Percentiles rank a stretch among this genome's conserved stretches.
Conservation (phyloP, 2,797 vertebrate genomes). For the Artibeus lituratus region DNA sequence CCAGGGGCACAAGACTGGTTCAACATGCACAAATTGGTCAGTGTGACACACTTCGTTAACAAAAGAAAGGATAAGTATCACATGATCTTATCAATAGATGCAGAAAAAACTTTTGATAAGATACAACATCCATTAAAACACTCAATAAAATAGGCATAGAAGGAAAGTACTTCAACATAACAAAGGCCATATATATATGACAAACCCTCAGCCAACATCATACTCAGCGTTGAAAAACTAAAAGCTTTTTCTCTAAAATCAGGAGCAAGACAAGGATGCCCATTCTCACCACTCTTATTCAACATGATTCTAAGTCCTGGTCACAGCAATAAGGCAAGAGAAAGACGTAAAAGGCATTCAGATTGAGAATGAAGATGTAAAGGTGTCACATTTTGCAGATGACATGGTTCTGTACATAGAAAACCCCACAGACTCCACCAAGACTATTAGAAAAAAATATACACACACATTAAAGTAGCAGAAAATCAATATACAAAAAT, state of each 20-base stretch:
- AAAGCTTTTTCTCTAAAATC: background rate
- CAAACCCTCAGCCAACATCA: background rate
- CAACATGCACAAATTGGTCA: background rate
- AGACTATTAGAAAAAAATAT: background rate
- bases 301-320: background rate
- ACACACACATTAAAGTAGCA: background rate
- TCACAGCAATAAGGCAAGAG: background rate
- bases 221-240: background rate
- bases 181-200: background rate
- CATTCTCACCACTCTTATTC: background rate
- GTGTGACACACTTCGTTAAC: background rate
- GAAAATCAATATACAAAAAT: background rate
- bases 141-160: background rate
- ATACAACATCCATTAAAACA: background rate
- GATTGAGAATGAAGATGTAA: background rate
- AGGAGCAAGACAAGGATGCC: background rate
- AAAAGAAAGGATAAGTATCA: background rate
- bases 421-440: background rate
- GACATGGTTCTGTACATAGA: background rate
- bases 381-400: background rate
- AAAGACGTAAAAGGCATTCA: background rate
- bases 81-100: background rate
- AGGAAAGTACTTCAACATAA: background rate
- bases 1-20: background rate
- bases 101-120: background rate